A percentile compares a stretch with the other conserved stretches of the same genome.
Evolutionary conservation across 2,113 vertebrate species (phyloP).

Genomic region (Fulmarus glacialis): DNA sequence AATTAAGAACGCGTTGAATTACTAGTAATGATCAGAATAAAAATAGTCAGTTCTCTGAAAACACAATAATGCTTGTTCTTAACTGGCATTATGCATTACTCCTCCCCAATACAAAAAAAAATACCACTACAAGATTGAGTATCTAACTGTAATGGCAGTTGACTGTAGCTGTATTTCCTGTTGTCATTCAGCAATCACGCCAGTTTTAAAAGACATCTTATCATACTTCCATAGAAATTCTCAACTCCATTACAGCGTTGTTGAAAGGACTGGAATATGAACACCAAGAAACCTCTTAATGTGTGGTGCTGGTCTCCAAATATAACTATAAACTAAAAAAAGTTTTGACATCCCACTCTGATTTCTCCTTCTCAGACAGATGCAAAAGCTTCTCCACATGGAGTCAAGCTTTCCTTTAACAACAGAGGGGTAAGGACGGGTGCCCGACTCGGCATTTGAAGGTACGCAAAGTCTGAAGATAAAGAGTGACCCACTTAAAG

Average conservation of each 20-base stretch:
- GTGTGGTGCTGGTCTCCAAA: background rate
- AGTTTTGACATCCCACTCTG: background rate
- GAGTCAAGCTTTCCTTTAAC: background rate
- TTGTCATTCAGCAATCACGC: background rate
- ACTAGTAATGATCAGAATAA: background rate
- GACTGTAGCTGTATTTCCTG: background rate
- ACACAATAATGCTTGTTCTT: background rate
- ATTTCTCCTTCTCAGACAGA: background rate
- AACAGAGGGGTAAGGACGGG: background rate
- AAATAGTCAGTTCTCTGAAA: background rate
- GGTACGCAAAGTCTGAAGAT: background rate
- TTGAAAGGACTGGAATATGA: background rate
- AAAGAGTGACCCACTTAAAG: background rate
- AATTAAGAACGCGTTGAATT: background rate
- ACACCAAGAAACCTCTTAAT: background rate
- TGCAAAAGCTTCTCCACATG: background rate
- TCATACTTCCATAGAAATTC: background rate
- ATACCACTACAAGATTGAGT: rapidly evolving
- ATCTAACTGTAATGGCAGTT: background rate
- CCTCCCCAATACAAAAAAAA: background rate
- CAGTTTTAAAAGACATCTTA: background rate
- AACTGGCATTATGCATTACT: background rate
- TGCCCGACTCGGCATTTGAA: background rate
- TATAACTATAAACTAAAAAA: background rate
- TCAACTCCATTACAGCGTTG: background rate